A percentile compares a stretch with the other conserved stretches of the same genome.
Evolutionary conservation across 35 echinoderm and acorn worm species (phyloP).

Genomic region (Ptychodera flava): DNA sequence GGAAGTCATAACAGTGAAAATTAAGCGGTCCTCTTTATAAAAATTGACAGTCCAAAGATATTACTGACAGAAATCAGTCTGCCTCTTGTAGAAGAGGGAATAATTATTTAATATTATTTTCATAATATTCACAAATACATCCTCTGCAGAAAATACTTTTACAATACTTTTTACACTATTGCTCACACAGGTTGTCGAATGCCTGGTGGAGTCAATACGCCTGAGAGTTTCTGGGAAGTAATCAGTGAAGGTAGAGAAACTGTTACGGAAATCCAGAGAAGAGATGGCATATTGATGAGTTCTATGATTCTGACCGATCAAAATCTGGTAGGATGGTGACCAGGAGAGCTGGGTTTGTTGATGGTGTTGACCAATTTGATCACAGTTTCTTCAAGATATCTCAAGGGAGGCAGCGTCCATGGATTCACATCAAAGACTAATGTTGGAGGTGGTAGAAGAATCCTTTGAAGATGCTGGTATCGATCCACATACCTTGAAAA

Average conservation of each 20-base stretch:
- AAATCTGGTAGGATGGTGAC: slow-evolving; percentile 77
- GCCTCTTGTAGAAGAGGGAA: too few species aligned
- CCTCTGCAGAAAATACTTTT: too few species aligned
- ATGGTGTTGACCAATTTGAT: too few species aligned
- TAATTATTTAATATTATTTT: too few species aligned
- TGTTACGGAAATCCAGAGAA: slow-evolving; percentile 61
- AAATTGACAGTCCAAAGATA: too few species aligned
- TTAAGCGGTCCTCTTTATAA: too few species aligned
- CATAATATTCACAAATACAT: too few species aligned
- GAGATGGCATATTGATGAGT: slow-evolving; percentile 71
- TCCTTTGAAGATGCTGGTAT: slow-evolving; percentile 91
- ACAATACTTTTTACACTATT: too few species aligned
- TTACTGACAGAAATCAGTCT: too few species aligned
- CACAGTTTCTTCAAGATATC: slow-evolving; percentile 88
- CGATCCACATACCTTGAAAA: slow-evolving; percentile 29
- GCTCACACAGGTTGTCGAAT: slow-evolving; percentile 67
- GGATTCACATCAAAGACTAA: slow-evolving; percentile 77
- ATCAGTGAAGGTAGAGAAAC: slow-evolving; percentile 61
- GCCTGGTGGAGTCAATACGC: slow-evolving; percentile 55
- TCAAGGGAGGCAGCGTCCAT: slow-evolving; percentile 76
- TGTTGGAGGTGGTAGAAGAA: slow-evolving; percentile 78
- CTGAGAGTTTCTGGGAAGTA: slow-evolving; percentile 58
- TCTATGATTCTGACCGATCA: slow-evolving; percentile 68
- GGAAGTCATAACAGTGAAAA: too few species aligned
- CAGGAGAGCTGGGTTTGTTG: too few species aligned